phyloP scores from a whole-genome alignment of 2,888 invertebrate species.

The Volucella bombylans region DNA sequence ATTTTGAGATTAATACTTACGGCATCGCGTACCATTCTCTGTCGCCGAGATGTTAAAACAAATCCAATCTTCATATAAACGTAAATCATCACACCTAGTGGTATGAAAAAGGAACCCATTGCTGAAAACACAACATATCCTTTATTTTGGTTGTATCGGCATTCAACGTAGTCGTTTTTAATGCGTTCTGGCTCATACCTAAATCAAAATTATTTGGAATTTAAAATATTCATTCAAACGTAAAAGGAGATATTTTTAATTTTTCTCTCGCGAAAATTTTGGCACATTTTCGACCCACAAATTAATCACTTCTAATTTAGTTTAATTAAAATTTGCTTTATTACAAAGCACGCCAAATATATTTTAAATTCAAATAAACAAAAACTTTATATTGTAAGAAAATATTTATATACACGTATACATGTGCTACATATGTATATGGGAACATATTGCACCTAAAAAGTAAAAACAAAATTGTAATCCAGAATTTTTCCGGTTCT shows the following conservation, averaged over 20 bases:
- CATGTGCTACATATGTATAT: too few species aligned
- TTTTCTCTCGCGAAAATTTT: too few species aligned
- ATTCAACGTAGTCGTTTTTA: constrained; percentile 85
- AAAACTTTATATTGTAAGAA: too few species aligned
- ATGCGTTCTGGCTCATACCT: constrained; percentile 90
- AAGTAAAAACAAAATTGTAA: too few species aligned
- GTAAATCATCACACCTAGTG: constrained; percentile 96
- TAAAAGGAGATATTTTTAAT: background rate
- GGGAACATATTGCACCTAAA: too few species aligned
- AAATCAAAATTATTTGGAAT: constrained; percentile 19
- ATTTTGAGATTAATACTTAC: constrained; percentile 75
- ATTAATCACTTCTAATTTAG: too few species aligned
- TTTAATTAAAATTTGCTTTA: too few species aligned
- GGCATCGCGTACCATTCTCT: constrained; percentile 86
- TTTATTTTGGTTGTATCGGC: constrained; percentile 94
- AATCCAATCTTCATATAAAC: constrained; percentile 96
- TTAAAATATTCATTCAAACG: background rate
- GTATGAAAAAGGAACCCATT: constrained; percentile 97
- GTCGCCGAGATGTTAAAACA: constrained; percentile 90
- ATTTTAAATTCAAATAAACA: too few species aligned
- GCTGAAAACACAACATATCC: constrained; percentile 98
- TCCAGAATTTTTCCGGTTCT: too few species aligned
- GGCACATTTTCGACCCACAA: too few species aligned
- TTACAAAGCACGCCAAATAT: too few species aligned
- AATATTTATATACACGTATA: too few species aligned